Conservation (phyloP, 2,797 vertebrate species). For the Esox lucius region DNA sequence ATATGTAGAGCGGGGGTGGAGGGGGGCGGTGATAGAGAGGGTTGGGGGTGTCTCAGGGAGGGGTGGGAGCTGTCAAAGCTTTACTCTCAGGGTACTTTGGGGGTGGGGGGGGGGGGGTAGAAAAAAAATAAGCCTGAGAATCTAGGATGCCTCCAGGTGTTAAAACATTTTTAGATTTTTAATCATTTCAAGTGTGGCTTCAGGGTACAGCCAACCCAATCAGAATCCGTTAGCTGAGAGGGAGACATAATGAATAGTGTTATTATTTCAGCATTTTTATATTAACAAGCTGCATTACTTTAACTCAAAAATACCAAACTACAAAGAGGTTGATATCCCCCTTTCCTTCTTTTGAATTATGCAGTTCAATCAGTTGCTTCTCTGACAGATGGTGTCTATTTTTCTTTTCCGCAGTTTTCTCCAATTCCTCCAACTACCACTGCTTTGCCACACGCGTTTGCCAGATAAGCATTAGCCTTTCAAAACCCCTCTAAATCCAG, state of each 20-base stretch:
- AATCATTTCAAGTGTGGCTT: slow-evolving; percentile 79
- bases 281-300: slow-evolving; percentile 38
- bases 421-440: background rate
- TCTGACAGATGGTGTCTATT: slow-evolving; percentile 17
- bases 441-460: background rate
- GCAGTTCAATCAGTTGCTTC: slow-evolving; percentile 54
- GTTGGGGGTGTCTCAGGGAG: slow-evolving; percentile 57
- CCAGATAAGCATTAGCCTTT: background rate
- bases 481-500: background rate
- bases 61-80: slow-evolving; percentile 76
- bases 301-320: slow-evolving; percentile 38
- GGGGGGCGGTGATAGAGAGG: background rate
- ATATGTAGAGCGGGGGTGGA: slow-evolving; percentile 66
- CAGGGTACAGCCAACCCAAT: slow-evolving; percentile 73
- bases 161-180: slow-evolving; percentile 84
- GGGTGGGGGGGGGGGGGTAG: slow-evolving; percentile 39
- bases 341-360: slow-evolving; percentile 45
- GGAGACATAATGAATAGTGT: slow-evolving; percentile 56
- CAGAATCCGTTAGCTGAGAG: slow-evolving; percentile 60
- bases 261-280: slow-evolving; percentile 48
- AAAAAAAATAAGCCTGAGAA: slow-evolving; percentile 74
- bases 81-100: slow-evolving; percentile 70
- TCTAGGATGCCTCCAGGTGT: slow-evolving; percentile 81
- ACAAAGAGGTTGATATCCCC: slow-evolving; percentile 40
- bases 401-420: background rate